Evolutionary conservation across 1,140 invertebrate genomes (phyloP), one percentile per base, ranked within the genome.

Genomic region (Meloidogyne chitwoodi): DNA sequence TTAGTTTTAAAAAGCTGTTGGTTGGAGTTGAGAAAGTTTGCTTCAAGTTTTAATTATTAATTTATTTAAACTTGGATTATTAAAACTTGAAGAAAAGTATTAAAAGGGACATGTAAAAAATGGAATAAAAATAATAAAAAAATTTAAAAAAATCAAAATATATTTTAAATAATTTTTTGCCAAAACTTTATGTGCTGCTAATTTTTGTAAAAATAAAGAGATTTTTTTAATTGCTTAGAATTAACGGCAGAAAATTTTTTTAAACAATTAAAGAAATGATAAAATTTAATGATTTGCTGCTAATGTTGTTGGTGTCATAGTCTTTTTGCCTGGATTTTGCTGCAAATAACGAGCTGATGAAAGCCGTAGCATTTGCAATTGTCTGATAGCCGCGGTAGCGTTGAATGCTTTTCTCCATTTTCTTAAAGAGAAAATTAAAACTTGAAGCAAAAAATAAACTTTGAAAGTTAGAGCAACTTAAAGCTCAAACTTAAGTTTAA

Each of bases 301-400:
- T 56, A 56, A 8, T 34, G 67, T 56, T 24, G 76, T 34, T 56
- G 73, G 24, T 24, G 74, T 63, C 14, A 67, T 64, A 67, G 74
- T 67, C 6, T 62, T 79, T 24, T 61, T 38, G 2, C 48, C 48
- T 6, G 48, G 48, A 19, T 62, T 48, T 34, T 71, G 44, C 29
- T 79, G 78, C 24, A 73, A 41, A 64, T 81, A 68, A 31, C 80
- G 77, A 31, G 83, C 69, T 22, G 84, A 86, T 1, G 68, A 80
- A 12, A 86, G 66, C n/a, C 85, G 82, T 1, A 86, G 77, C 81
- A 87, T 83, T 80, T 86, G 85, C 22, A 86, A 41, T 68, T 86
- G 85, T 5, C 86, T 79, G 41, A 86, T 86, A 19, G 86, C 85
- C 22, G 86, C 85, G 0, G 85, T 77, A 10, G 86, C 85, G 44